Base-by-base conservation (phyloP, 2,113 vertebrate genomes). In the Sterna hirundo region DNA sequence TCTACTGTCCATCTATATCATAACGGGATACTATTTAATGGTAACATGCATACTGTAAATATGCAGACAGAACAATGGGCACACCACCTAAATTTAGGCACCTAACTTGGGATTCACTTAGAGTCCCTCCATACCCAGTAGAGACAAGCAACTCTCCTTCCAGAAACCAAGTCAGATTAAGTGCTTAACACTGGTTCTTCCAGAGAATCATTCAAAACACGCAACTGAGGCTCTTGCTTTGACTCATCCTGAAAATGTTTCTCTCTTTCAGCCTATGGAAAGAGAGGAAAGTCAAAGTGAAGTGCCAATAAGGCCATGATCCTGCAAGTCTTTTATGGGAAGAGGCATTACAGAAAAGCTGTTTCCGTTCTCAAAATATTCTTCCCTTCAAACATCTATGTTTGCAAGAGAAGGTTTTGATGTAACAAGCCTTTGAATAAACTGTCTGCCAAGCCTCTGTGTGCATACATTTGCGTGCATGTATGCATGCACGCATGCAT, bases 131-230 rank as follows among this genome's bases (percentile, higher is more conserved):
- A 78, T 14, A 57, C 38, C 5, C 46, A 82, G 32, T 18, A 76
- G 15, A 29, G 9, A 86, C 34, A 76, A 60, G 54, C 26, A 90
- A 71, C 25, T 92, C 69, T 79, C 17, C 27, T 88, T 83, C 44
- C n/a, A 88, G 71, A 91, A 86, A 80, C 25, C n/a, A 91, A 75
- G 13, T 21, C 60, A 92, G n/a, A 75, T 54, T n/a, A 72, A 18
- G 44, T 9, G 5, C 15, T 62, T 68, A 61, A 64, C 18, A 76
- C 2, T 54, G 8, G 2, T 75, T 83, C 55, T 92, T 82, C 36
- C 40, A 70, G 30, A 62, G 19, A 92, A 60, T 52, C 40, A 54
- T 38, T 60, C 57, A 55, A 86, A 76, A 62, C 40, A 25, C 13
- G 30, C 70, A 66, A 34, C 6, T 16, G 38, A 93, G 22, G 16